Evolutionary conservation across 2,113 vertebrate genomes (phyloP).

Genomic region (Psettodes erumei): DNA sequence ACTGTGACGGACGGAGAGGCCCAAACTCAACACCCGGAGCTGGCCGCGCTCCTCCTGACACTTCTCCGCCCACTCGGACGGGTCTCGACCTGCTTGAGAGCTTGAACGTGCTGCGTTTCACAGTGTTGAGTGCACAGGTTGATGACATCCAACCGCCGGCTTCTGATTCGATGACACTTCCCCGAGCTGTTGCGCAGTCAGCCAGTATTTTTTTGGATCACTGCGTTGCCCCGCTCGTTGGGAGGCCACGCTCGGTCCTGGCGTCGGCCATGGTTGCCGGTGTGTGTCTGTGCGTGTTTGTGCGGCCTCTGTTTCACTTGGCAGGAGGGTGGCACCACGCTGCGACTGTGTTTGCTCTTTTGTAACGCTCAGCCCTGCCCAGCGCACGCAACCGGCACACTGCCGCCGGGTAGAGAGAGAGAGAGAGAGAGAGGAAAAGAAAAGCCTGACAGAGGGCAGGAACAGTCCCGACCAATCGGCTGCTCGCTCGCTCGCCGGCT

Average conservation of each 20-base stretch:
- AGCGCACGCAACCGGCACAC: constrained; percentile 46
- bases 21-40: constrained; percentile 20
- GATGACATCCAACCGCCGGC: constrained; percentile 28
- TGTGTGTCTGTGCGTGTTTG: constrained; percentile 12
- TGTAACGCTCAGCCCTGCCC: constrained; percentile 56
- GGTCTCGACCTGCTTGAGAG: constrained; percentile 47
- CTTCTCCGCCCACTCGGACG: constrained; percentile 38
- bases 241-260: neutral
- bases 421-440: neutral
- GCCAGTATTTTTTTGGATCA: no score
- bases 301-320: constrained; percentile 65
- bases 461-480: constrained; percentile 43
- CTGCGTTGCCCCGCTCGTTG: no score
- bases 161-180: neutral
- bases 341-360: constrained; percentile 72
- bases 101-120: constrained; percentile 27
- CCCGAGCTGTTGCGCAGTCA: no score
- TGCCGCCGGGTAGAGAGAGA: constrained; percentile 31
- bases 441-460: constrained; percentile 32
- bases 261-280: neutral
- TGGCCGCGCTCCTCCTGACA: constrained; percentile 14
- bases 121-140: constrained; percentile 1
- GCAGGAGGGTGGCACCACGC: constrained; percentile 57
- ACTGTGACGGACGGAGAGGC: constrained; percentile 26
- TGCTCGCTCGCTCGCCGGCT: neutral